Conservation (phyloP, 2,888 invertebrate genomes). For the Subacronicta megacephala region DNA sequence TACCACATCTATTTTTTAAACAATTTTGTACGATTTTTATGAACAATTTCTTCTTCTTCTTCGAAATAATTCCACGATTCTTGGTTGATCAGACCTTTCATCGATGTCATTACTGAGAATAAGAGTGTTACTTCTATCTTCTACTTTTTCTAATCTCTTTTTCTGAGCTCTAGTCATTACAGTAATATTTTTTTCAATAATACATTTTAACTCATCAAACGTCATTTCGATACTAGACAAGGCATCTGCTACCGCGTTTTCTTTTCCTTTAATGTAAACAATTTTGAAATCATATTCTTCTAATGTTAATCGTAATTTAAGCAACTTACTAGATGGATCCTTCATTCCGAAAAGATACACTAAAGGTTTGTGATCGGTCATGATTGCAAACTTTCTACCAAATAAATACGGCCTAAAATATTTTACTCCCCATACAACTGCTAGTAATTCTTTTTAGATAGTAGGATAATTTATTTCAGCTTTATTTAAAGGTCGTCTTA, state of each 20-base stretch:
- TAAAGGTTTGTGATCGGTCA: slow-evolving; percentile 15
- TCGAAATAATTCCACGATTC: slow-evolving; percentile 7
- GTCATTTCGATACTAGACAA: too few relatives aligned
- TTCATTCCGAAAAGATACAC: slow-evolving; percentile 16
- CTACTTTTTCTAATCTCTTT: neutral
- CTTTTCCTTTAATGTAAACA: too few relatives aligned
- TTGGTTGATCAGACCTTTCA: neutral
- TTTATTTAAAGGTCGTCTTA: slow-evolving; percentile 32
- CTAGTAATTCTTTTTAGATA: slow-evolving; percentile 32
- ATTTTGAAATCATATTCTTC: too few relatives aligned
- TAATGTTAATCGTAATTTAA: too few relatives aligned
- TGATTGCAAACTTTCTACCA: slow-evolving; percentile 23
- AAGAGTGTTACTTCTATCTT: neutral
- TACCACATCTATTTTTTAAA: too few relatives aligned
- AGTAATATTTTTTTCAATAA: too few relatives aligned
- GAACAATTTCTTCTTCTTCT: neutral
- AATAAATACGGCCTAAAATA: slow-evolving; percentile 24
- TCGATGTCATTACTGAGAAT: neutral
- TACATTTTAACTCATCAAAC: too few relatives aligned
- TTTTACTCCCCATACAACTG: slow-evolving; percentile 31
- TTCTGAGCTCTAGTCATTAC: slow-evolving; percentile 13
- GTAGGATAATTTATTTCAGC: slow-evolving; percentile 26
- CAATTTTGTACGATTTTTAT: too few relatives aligned
- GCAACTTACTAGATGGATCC: slow-evolving; percentile 16
- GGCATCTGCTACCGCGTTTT: too few relatives aligned